Conservation (phyloP, 2,113 vertebrate species). For the Vidua chalybeata region DNA sequence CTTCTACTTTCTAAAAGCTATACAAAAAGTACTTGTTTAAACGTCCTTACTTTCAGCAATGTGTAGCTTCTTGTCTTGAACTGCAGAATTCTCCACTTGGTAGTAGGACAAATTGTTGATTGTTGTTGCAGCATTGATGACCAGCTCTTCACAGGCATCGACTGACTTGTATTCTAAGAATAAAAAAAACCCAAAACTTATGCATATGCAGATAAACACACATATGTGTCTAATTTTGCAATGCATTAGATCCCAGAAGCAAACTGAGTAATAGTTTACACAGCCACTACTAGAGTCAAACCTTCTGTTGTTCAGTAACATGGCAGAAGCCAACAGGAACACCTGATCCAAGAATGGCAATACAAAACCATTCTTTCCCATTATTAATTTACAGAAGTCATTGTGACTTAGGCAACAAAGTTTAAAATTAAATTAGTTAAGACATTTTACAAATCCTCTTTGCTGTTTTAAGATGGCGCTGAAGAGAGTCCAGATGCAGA, state of each 20-base stretch:
- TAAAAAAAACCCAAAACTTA: neutral
- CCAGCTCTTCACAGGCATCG: constrained; percentile 84
- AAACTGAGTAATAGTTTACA: neutral
- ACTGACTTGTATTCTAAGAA: constrained; percentile 82
- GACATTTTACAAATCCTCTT: neutral
- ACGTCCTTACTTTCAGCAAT: constrained; percentile 84
- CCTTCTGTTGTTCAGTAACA: neutral
- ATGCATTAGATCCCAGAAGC: neutral
- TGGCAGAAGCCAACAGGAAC: neutral
- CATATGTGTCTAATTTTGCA: neutral
- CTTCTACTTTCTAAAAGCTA: neutral
- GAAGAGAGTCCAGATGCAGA: neutral
- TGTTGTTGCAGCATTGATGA: constrained; percentile 83
- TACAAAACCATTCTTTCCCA: neutral
- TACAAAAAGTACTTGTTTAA: neutral
- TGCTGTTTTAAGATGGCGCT: neutral
- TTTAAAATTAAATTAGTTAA: neutral
- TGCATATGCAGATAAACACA: neutral
- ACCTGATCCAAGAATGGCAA: neutral
- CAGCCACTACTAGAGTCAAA: neutral
- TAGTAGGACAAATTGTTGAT: constrained; percentile 97
- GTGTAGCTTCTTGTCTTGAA: constrained; percentile 74
- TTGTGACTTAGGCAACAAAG: neutral
- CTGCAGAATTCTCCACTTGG: constrained; percentile 74
- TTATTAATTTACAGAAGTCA: neutral